Percentiles rank a stretch among this genome's conserved stretches.
Evolutionary conservation across 1,140 invertebrate genomes (phyloP).

Genomic region (Nymphalis io): DNA sequence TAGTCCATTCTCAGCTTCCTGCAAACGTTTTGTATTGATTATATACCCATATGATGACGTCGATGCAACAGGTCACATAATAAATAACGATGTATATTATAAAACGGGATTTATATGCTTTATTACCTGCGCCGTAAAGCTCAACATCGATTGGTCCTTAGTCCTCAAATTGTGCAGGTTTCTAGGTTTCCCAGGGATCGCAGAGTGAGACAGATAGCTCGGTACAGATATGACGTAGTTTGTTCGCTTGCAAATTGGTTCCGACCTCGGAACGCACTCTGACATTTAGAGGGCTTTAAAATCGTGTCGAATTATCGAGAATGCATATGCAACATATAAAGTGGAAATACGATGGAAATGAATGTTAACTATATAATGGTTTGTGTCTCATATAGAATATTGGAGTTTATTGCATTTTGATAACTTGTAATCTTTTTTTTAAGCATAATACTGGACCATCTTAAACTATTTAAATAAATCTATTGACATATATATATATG

Average conservation of each 20-base stretch:
- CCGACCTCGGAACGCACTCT: conserved; percentile 48
- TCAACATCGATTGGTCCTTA: conserved; percentile 41
- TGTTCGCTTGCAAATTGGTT: conserved; percentile 55
- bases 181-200: conserved; percentile 67
- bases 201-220: conserved; percentile 64
- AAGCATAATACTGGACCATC: no score
- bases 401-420: not conserved
- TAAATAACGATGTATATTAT: conserved; percentile 32
- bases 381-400: not conserved
- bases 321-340: conserved; percentile 7
- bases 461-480: no score
- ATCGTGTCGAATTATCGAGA: conserved; percentile 30
- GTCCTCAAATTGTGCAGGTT: conserved; percentile 50
- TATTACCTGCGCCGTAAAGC: conserved; percentile 45
- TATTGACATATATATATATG: no score
- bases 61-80: conserved; percentile 55
- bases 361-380: not conserved
- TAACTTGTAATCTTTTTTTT: no score
- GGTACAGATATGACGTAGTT: conserved; percentile 48
- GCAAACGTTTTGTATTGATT: conserved; percentile 55
- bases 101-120: conserved; percentile 20
- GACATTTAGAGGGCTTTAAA: conserved; percentile 50
- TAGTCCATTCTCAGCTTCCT: conserved; percentile 21
- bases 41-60: conserved; percentile 53
- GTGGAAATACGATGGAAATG: not conserved